Evolutionary conservation across 2,113 vertebrate species (phyloP).

Genomic region (Dipodomys merriami): DNA sequence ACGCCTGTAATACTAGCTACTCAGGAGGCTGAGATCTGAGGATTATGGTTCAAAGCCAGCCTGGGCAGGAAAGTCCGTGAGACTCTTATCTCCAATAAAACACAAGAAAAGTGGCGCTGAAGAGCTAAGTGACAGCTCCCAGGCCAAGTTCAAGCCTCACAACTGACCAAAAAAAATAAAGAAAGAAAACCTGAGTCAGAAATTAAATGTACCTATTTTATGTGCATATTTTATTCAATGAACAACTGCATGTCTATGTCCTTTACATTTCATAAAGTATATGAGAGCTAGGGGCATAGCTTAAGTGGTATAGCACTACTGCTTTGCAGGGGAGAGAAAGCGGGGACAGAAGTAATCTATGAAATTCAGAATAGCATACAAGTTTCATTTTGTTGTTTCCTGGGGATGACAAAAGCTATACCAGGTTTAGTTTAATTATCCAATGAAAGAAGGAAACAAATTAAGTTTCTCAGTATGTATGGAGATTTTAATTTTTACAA

Average conservation of each 20-base stretch:
- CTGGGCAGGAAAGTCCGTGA: too few species aligned
- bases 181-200: not conserved
- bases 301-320: too few species aligned
- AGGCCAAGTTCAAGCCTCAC: too few species aligned
- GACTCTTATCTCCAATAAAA: too few species aligned
- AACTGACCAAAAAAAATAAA: too few species aligned
- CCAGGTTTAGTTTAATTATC: conserved; percentile 28
- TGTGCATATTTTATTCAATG: not conserved
- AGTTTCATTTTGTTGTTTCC: not conserved
- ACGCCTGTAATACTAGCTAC: too few species aligned
- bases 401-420: conserved; percentile 1
- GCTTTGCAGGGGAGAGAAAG: too few species aligned
- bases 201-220: not conserved
- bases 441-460: conserved; percentile 5
- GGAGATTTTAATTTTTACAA: conserved; percentile 24
- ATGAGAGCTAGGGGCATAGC: not conserved
- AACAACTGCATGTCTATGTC: not conserved
- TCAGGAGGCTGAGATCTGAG: too few species aligned
- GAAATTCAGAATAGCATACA: not conserved
- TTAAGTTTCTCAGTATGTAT: not conserved
- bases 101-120: too few species aligned
- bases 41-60: too few species aligned
- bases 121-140: too few species aligned
- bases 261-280: not conserved
- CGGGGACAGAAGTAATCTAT: too few species aligned